Evolutionary conservation across 2,113 vertebrate genomes (phyloP).

Genomic region (Hystrix brachyura): DNA sequence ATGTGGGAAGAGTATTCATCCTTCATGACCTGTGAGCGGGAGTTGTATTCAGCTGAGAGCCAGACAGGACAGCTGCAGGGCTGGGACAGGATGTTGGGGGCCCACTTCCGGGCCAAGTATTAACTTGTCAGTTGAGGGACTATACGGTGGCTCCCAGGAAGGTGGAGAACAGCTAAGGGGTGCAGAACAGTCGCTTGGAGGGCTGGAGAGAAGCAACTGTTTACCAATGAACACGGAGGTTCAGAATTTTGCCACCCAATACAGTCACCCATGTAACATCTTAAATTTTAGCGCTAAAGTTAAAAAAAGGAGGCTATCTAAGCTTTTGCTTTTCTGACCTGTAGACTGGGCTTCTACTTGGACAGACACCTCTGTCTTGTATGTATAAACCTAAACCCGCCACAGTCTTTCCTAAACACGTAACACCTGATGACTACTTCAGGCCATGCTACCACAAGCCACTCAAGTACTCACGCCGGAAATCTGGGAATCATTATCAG

Average conservation of each 20-base stretch:
- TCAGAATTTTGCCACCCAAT: slow-evolving; percentile 26
- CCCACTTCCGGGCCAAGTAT: background rate
- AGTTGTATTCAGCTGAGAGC: background rate
- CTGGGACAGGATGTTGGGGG: background rate
- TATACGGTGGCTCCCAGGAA: background rate
- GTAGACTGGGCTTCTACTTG: background rate
- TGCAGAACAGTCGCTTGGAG: background rate
- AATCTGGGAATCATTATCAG: background rate
- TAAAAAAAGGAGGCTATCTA: background rate
- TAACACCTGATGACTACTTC: background rate
- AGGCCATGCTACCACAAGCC: background rate
- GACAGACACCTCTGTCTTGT: background rate
- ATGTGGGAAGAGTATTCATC: background rate
- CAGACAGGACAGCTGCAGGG: background rate
- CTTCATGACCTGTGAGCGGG: background rate
- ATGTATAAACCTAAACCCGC: background rate
- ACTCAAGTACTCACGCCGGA: background rate
- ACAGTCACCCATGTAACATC: background rate
- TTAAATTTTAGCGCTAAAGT: background rate
- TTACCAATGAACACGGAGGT: background rate
- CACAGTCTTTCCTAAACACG: background rate
- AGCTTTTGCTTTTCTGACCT: slow-evolving; percentile 14
- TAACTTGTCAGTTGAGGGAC: background rate
- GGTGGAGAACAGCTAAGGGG: background rate
- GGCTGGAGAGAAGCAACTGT: background rate